Evolutionary conservation across 2,113 vertebrate genomes (phyloP).

Genomic region (Blennius ocellaris): DNA sequence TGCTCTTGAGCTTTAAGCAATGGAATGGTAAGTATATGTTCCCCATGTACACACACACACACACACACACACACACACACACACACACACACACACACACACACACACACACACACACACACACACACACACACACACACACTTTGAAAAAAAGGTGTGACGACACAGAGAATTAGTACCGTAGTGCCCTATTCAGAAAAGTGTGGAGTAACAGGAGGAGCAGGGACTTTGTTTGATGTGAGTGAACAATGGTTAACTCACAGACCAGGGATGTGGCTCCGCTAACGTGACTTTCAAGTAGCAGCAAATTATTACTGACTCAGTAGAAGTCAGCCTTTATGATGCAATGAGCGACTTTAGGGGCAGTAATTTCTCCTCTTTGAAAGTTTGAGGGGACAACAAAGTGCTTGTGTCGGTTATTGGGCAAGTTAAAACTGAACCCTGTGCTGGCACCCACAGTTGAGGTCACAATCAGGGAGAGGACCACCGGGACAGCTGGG

Average conservation of each 20-base stretch:
- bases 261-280: conserved; percentile 11
- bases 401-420: conserved; percentile 18
- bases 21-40: conserved; percentile 79
- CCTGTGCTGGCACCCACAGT: conserved; percentile 36
- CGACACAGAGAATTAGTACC: conserved; percentile 49
- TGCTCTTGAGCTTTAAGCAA: conserved; percentile 38
- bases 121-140: too few relatives aligned
- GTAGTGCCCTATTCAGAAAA: conserved; percentile 38
- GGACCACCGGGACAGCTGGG: conserved; percentile 79
- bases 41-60: conserved; percentile 38
- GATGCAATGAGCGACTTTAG: conserved; percentile 32
- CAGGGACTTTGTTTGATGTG: conserved; percentile 52
- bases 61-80: neutral
- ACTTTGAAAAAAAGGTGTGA: conserved; percentile 40
- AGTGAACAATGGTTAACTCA: conserved; percentile 48
- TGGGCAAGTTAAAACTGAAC: conserved; percentile 35
- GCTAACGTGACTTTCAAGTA: conserved; percentile 25
- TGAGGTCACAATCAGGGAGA: conserved; percentile 41
- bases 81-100: too few relatives aligned
- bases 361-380: conserved; percentile 16
- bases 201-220: conserved; percentile 48
- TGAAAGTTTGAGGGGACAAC: conserved; percentile 44
- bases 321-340: conserved; percentile 24
- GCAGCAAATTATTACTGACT: conserved; percentile 45
- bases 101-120: too few relatives aligned